phyloP scores from a whole-genome alignment of 2,113 vertebrate genomes.

The Paraplagusia blochii region DNA sequence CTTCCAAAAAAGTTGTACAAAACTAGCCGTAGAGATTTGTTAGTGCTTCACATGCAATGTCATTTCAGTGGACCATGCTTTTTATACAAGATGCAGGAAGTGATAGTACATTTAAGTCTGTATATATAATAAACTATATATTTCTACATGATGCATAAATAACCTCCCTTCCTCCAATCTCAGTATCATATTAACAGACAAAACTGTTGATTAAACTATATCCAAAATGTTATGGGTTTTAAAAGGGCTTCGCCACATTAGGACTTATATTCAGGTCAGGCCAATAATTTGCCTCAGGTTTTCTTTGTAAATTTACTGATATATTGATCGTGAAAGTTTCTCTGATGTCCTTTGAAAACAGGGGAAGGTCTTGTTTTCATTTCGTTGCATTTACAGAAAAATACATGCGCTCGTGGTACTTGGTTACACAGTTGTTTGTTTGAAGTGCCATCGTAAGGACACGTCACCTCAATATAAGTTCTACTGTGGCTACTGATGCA shows the following conservation, averaged over 20 bases:
- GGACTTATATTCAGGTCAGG: constrained; percentile 2
- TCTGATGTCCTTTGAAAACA: too few species aligned
- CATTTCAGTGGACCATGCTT: constrained; percentile 58
- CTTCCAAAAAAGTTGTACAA: constrained; percentile 54
- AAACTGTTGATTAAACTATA: constrained; percentile 3
- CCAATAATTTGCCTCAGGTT: too few species aligned
- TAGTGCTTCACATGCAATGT: constrained; percentile 64
- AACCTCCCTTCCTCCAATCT: constrained; percentile 14
- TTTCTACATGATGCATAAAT: constrained; percentile 23
- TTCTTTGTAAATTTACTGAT: neutral
- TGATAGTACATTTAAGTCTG: constrained; percentile 35
- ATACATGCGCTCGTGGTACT: too few species aligned
- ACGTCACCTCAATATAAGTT: constrained; percentile 1
- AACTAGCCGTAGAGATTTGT: constrained; percentile 57
- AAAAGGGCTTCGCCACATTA: constrained; percentile 30
- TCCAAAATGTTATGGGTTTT: constrained; percentile 18
- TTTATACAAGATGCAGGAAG: constrained; percentile 56
- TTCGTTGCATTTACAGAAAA: too few species aligned
- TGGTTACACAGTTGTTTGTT: neutral
- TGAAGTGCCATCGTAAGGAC: neutral
- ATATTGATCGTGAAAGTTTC: too few species aligned
- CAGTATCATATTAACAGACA: constrained; percentile 16
- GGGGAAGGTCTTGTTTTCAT: too few species aligned
- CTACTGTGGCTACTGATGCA: constrained; percentile 8
- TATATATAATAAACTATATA: constrained; percentile 24